Conservation (phyloP, 2,888 invertebrate species). For the Athripsodes cinereus region DNA sequence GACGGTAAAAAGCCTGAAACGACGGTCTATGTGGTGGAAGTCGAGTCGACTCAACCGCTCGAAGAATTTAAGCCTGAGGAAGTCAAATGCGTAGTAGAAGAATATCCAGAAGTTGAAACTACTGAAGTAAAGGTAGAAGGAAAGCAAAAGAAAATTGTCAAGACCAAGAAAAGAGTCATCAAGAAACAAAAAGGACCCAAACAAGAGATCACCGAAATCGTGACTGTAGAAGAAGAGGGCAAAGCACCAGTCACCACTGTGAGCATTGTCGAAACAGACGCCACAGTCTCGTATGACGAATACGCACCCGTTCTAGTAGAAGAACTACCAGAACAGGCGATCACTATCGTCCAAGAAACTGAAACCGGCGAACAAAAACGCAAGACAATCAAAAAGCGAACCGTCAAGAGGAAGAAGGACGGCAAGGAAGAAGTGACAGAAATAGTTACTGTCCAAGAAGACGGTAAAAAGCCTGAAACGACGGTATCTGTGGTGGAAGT, state of each 20-base stretch:
- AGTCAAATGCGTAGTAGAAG: neutral
- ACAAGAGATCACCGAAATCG: constrained; percentile 36
- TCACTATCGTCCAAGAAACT: constrained; percentile 40
- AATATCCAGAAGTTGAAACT: constrained; percentile 8
- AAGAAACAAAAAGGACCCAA: constrained; percentile 30
- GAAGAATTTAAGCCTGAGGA: neutral
- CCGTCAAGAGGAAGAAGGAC: constrained; percentile 26
- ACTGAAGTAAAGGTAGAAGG: neutral
- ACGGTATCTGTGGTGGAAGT: constrained; percentile 25
- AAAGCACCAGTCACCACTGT: constrained; percentile 34
- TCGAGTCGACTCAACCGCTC: neutral
- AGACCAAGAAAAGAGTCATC: constrained; percentile 31
- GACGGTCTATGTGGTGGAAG: constrained; percentile 25
- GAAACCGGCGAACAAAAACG: constrained; percentile 39
- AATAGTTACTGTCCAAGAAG: constrained; percentile 33
- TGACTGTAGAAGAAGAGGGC: constrained; percentile 39
- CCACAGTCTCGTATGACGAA: too few relatives aligned
- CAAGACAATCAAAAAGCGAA: constrained; percentile 31
- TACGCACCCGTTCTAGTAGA: constrained; percentile 30
- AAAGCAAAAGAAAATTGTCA: constrained; percentile 31
- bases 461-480: constrained; percentile 25
- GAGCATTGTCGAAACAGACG: neutral
- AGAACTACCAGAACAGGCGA: constrained; percentile 36
- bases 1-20: constrained; percentile 26
- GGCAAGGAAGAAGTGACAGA: constrained; percentile 34